Evolutionary conservation across 2,888 invertebrate species (phyloP).

Genomic region (Rotaria magnacalcarata): DNA sequence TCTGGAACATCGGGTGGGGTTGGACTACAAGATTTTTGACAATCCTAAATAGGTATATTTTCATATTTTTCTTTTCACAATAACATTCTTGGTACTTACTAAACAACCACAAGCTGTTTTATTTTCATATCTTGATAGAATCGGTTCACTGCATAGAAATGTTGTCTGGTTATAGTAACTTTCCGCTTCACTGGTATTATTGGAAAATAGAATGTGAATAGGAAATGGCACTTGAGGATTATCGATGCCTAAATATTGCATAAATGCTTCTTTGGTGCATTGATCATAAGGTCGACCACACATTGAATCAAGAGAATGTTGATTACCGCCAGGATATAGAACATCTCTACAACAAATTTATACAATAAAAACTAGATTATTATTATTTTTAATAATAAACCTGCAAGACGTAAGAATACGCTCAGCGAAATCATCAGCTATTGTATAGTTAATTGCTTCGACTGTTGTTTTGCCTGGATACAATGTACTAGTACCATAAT

Average conservation of each 20-base stretch:
- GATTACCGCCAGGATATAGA: constrained; percentile 40
- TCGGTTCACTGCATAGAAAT: constrained; percentile 34
- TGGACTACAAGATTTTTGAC: constrained; percentile 13
- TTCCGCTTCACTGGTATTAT: background rate
- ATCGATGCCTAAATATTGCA: constrained; percentile 35
- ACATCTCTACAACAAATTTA: background rate
- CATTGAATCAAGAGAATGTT: constrained; percentile 43
- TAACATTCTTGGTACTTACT: background rate
- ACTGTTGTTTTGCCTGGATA: background rate
- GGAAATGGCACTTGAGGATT: constrained; percentile 43
- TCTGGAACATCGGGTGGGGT: constrained; percentile 3
- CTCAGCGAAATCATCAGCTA: constrained; percentile 12
- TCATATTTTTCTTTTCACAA: no score
- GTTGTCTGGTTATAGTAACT: constrained; percentile 27
- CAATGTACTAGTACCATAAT: background rate
- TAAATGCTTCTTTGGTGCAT: constrained; percentile 39
- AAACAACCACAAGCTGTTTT: constrained; percentile 44
- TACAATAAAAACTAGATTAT: no score
- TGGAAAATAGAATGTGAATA: constrained; percentile 39
- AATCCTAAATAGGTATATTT: background rate
- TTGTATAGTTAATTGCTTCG: background rate
- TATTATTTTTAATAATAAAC: background rate
- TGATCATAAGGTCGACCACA: constrained; percentile 40
- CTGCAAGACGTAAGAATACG: background rate
- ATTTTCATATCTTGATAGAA: constrained; percentile 37